Evolutionary conservation across 2,888 invertebrate species (phyloP).

Genomic region (Galeopsomyia nigrocyanea): DNA sequence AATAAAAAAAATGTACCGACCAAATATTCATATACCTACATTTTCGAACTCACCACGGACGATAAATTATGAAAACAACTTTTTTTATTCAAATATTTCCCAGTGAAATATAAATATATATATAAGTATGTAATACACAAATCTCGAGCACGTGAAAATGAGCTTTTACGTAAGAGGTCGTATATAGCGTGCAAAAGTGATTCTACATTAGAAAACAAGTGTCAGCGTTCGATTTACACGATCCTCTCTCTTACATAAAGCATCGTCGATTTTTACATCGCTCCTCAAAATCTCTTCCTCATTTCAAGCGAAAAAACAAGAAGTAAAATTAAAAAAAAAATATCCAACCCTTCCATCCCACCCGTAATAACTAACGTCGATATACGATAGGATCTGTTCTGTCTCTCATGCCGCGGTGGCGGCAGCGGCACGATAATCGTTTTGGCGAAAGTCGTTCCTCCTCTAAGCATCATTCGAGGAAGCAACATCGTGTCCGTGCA

Average conservation of each 20-base stretch:
- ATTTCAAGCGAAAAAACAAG: neutral
- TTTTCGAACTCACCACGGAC: too few species aligned
- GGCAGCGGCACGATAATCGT: too few species aligned
- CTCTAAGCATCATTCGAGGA: constrained; percentile 30
- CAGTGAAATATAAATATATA: neutral
- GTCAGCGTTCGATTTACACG: neutral
- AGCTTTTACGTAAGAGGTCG: neutral
- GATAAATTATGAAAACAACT: too few species aligned
- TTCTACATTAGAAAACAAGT: neutral
- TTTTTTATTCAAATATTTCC: too few species aligned
- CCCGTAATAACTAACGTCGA: neutral
- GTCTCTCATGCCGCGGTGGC: too few species aligned
- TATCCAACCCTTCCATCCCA: neutral
- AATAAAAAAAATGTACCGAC: too few species aligned
- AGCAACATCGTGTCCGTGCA: constrained; percentile 45
- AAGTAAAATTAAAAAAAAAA: too few species aligned
- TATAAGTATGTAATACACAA: neutral
- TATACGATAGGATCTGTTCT: neutral
- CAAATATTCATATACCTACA: too few species aligned
- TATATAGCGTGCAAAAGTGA: neutral
- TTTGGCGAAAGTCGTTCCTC: too few species aligned
- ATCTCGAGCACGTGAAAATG: neutral
- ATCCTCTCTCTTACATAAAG: neutral
- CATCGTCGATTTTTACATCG: neutral
- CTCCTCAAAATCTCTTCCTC: neutral